phyloP scores from a whole-genome alignment of 2,888 invertebrate genomes.

The Tipula vernalis region DNA sequence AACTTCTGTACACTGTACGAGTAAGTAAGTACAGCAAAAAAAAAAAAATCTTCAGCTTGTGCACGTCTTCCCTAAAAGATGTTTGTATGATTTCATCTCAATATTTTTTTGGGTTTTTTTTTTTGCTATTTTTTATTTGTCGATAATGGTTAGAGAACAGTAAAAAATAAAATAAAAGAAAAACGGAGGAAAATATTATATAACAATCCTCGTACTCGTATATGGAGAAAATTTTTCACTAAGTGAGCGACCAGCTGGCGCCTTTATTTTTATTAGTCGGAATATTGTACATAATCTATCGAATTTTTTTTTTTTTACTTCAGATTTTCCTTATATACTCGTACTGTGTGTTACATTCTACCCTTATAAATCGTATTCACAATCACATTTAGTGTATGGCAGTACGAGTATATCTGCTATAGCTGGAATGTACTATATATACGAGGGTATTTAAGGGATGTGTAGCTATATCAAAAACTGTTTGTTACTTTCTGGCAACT shows the following conservation, averaged over 20 bases:
- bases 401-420: not conserved
- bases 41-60: not conserved
- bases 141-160: not conserved
- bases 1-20: not conserved
- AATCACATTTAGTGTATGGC: not conserved
- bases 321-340: not conserved
- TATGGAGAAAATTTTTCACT: constrained; percentile 26
- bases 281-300: not conserved
- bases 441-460: not conserved
- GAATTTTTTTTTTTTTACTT: not conserved
- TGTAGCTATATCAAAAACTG: not conserved
- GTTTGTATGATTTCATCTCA: constrained; percentile 4
- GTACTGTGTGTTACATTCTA: not conserved
- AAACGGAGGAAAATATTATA: not conserved
- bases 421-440: not conserved
- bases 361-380: not conserved
- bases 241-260: constrained; percentile 36
- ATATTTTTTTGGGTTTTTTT: no score
- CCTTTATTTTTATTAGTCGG: constrained; percentile 14
- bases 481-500: not conserved
- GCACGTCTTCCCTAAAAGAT: not conserved
- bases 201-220: not conserved
- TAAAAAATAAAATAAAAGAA: not conserved
- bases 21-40: not conserved
- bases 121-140: not conserved